These are phyloP conservation scores for Lytechinus pictus DNA, from an alignment of 35 echinoderm and acorn worm species.

Conservation along the genomic window DNA sequence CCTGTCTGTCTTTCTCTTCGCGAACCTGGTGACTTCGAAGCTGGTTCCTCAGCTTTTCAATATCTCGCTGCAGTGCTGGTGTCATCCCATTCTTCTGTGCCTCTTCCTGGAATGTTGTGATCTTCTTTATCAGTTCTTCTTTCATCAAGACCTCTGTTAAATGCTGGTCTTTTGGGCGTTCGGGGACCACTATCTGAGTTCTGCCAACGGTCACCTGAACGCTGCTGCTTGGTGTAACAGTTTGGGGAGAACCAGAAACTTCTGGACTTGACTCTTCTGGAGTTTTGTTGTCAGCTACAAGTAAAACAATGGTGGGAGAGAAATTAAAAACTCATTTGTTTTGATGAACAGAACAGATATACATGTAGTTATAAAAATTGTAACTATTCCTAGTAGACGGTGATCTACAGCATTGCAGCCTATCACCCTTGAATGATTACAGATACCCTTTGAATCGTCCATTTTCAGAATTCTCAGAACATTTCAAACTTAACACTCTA, in stretches of 20 bases:
- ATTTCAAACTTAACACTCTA: no score
- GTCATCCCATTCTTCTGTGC: not conserved
- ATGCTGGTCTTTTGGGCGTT: not conserved
- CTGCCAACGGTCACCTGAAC: not conserved
- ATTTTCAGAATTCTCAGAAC: no score
- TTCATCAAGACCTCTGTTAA: constrained; percentile 12
- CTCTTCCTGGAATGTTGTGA: not conserved
- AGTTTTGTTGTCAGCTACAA: no score
- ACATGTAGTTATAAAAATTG: no score
- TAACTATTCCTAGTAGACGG: no score
- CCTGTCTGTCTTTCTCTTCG: not conserved
- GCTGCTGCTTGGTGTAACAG: not conserved
- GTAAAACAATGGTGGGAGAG: no score
- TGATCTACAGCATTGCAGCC: no score
- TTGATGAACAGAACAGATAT: no score
- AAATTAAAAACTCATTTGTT: no score
- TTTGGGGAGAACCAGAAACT: not conserved
- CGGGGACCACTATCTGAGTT: not conserved
- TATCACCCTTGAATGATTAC: no score
- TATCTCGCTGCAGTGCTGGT: not conserved
- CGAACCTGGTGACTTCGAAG: not conserved
- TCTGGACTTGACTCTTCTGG: no score
- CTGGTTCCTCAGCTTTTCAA: not conserved
- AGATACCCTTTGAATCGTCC: no score
- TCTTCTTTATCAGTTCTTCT: not conserved